phyloP scores from a whole-genome alignment of 2,113 vertebrate genomes.

The Pholis gunnellus region DNA sequence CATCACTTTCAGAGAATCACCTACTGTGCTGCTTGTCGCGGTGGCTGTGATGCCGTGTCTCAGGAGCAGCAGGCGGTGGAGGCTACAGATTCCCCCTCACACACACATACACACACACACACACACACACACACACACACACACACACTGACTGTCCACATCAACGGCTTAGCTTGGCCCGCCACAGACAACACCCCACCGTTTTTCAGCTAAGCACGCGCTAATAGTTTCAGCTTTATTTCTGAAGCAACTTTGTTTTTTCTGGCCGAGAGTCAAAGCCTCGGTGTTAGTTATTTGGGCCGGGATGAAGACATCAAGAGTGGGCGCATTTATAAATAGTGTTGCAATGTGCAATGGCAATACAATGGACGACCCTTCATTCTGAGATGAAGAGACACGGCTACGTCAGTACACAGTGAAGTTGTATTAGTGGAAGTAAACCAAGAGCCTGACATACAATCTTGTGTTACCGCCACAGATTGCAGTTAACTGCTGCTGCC shows the following conservation, averaged over 20 bases:
- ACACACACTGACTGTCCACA: conserved; percentile 33
- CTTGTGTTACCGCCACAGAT: conserved; percentile 42
- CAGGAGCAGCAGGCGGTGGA: conserved; percentile 41
- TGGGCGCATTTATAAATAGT: conserved; percentile 61
- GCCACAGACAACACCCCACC: conserved; percentile 50
- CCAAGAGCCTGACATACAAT: conserved; percentile 47
- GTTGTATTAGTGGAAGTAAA: conserved; percentile 44
- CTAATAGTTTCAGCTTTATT: conserved; percentile 72
- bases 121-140: conserved; percentile 25
- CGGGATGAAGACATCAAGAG: conserved; percentile 66
- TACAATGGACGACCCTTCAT: conserved; percentile 37
- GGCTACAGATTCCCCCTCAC: conserved; percentile 19
- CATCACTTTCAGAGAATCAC: conserved; percentile 70
- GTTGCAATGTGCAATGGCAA: conserved; percentile 10
- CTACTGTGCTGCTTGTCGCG: conserved; percentile 47
- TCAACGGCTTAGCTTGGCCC: conserved; percentile 54
- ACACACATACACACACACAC: conserved; percentile 9
- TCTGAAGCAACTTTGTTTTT: conserved; percentile 61
- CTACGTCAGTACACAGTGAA: conserved; percentile 29
- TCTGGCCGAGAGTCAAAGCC: conserved; percentile 64
- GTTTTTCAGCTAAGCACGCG: conserved; percentile 47
- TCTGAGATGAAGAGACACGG: conserved; percentile 42
- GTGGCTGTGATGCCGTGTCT: conserved; percentile 47
- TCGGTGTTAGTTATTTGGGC: conserved; percentile 53
- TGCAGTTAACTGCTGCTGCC: conserved; percentile 46